These are phyloP conservation scores for Parapristionchus giblindavisi DNA, from an alignment of 2,888 invertebrate genomes.

Conservation along the genomic window DNA sequence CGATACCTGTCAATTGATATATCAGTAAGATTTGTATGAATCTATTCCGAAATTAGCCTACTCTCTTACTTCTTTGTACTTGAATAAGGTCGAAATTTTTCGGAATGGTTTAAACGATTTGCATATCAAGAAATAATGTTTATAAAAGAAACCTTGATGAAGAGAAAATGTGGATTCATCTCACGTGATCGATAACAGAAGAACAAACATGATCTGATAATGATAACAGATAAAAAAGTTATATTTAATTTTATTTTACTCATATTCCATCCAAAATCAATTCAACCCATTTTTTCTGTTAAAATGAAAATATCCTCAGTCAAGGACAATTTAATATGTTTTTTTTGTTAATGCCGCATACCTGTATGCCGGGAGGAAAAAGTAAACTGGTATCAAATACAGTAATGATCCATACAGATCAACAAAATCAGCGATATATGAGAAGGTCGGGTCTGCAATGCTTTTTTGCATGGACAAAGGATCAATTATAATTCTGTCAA, in stretches of 20 bases:
- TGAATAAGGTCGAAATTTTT: no score
- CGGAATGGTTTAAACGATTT: no score
- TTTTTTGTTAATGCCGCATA: no score
- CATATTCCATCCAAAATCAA: background rate
- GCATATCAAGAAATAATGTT: no score
- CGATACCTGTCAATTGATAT: no score
- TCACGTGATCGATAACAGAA: constrained; percentile 35
- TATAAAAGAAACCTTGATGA: constrained; percentile 24
- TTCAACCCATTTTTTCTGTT: background rate
- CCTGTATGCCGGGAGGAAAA: constrained; percentile 35
- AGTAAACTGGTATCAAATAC: constrained; percentile 30
- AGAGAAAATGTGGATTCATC: constrained; percentile 34
- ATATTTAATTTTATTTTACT: no score
- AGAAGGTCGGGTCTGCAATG: background rate
- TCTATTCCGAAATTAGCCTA: no score
- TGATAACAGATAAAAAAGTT: background rate
- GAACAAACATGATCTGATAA: constrained; percentile 29
- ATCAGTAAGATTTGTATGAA: no score
- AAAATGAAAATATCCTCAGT: background rate
- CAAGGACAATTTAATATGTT: background rate
- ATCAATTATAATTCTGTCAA: background rate
- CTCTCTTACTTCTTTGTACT: no score
- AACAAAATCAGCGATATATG: background rate
- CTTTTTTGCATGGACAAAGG: background rate
- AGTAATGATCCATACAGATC: constrained; percentile 27